Conservation (phyloP, 2,888 invertebrate genomes). For the Drosophila tanythrix region DNA sequence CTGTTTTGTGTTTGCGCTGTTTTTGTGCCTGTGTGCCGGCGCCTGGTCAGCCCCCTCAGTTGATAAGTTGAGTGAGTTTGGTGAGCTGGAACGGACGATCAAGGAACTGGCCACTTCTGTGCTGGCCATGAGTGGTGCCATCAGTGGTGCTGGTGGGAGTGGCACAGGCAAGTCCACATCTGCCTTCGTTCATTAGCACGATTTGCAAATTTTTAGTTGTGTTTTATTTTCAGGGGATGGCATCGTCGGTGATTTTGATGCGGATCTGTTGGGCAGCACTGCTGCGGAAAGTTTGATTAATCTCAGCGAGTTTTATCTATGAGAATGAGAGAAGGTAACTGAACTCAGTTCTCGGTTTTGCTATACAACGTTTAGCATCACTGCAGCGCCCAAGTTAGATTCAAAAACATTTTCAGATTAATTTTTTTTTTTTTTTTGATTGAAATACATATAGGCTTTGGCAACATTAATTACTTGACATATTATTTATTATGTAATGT, state of each 20-base stretch:
- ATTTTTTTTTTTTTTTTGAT: slow-evolving; percentile 6
- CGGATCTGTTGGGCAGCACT: slow-evolving; percentile 16
- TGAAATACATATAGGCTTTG: neutral
- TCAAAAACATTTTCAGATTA: neutral
- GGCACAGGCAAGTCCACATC: slow-evolving; percentile 5
- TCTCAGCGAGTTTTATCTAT: slow-evolving; percentile 37
- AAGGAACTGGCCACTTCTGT: slow-evolving; percentile 67
- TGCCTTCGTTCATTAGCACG: neutral
- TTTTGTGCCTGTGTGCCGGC: slow-evolving; percentile 25
- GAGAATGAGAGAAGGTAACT: neutral
- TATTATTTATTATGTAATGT: neutral
- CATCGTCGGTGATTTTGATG: slow-evolving; percentile 16
- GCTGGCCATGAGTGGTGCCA: slow-evolving; percentile 49
- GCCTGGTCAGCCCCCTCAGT: slow-evolving; percentile 53
- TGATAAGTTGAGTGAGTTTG: slow-evolving; percentile 48
- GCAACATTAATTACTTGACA: neutral
- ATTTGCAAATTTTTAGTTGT: fast-evolving
- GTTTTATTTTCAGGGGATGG: neutral
- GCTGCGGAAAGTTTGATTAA: slow-evolving; percentile 24
- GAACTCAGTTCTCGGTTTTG: slow-evolving; percentile 30
- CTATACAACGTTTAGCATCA: slow-evolving; percentile 54
- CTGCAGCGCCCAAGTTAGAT: slow-evolving; percentile 15
- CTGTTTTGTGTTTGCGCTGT: slow-evolving; percentile 15
- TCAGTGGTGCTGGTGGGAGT: neutral
- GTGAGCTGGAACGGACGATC: slow-evolving; percentile 58